phyloP scores from a whole-genome alignment of 2,113 vertebrate genomes.

The Sebastes fasciatus region DNA sequence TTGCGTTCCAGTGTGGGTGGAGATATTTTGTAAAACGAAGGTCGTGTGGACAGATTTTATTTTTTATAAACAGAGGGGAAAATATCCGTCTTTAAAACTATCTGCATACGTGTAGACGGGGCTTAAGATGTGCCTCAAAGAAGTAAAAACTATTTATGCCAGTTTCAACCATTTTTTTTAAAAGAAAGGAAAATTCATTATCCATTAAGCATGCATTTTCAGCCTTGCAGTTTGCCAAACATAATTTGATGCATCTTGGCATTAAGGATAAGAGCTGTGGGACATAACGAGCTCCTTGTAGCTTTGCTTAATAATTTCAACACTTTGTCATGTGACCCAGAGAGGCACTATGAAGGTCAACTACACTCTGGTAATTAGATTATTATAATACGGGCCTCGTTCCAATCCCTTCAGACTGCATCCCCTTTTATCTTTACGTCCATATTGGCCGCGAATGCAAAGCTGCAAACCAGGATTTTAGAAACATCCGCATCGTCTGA shows the following conservation, averaged over 20 bases:
- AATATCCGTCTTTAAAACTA: too few relatives aligned
- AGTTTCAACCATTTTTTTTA: not conserved
- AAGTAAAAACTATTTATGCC: not conserved
- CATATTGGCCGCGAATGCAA: not conserved
- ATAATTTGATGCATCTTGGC: slow-evolving; percentile 17
- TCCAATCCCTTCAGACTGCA: slow-evolving; percentile 22
- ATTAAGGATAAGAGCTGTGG: not conserved
- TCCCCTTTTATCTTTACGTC: slow-evolving; percentile 1
- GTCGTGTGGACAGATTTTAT: too few relatives aligned
- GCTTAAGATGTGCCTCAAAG: not conserved
- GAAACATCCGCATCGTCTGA: not conserved
- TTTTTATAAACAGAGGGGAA: too few relatives aligned
- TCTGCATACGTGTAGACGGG: too few relatives aligned
- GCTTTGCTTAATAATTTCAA: slow-evolving; percentile 49
- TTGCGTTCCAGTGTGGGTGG: too few relatives aligned
- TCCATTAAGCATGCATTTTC: slow-evolving; percentile 35
- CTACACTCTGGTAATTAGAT: slow-evolving; percentile 32
- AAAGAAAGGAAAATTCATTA: not conserved
- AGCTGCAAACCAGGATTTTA: not conserved
- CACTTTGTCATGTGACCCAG: slow-evolving; percentile 13
- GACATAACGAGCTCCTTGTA: slow-evolving; percentile 1
- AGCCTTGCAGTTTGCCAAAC: slow-evolving; percentile 6
- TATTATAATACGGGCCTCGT: slow-evolving; percentile 20
- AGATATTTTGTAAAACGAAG: too few relatives aligned
- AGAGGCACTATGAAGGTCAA: slow-evolving; percentile 13